These are phyloP conservation scores for Gracilinanus agilis DNA, from an alignment of 2,113 vertebrate species.

Conservation along the genomic window DNA sequence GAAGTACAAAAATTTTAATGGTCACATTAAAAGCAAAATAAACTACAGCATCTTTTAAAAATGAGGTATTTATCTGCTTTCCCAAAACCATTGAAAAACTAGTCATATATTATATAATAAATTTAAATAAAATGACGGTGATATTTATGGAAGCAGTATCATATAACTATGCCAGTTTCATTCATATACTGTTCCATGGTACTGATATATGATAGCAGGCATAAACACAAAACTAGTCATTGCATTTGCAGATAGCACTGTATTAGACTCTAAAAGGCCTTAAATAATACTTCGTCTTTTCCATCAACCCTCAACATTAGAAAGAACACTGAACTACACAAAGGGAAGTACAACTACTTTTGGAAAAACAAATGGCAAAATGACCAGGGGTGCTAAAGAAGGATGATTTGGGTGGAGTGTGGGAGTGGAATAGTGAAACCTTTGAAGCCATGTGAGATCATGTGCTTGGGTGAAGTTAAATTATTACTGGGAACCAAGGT, in stretches of 20 bases:
- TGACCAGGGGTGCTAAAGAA: conserved; percentile 9
- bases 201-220: background rate
- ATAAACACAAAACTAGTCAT: background rate
- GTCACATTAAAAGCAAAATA: background rate
- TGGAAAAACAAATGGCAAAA: conserved; percentile 33
- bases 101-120: background rate
- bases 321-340: background rate
- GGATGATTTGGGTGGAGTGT: conserved; percentile 10
- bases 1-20: background rate
- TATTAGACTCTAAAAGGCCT: background rate
- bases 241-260: background rate
- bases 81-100: background rate
- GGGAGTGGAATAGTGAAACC: background rate
- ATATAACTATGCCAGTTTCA: background rate
- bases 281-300: conserved; percentile 33
- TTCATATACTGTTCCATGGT: background rate
- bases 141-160: background rate
- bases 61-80: background rate
- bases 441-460: conserved; percentile 60
- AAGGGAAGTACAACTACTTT: background rate
- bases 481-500: background rate
- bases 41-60: background rate
- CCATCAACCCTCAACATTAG: conserved; percentile 11
- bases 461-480: conserved; percentile 33
- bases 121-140: background rate